Conservation (phyloP, 2,113 vertebrate genomes). For the Mustela lutreola region DNA sequence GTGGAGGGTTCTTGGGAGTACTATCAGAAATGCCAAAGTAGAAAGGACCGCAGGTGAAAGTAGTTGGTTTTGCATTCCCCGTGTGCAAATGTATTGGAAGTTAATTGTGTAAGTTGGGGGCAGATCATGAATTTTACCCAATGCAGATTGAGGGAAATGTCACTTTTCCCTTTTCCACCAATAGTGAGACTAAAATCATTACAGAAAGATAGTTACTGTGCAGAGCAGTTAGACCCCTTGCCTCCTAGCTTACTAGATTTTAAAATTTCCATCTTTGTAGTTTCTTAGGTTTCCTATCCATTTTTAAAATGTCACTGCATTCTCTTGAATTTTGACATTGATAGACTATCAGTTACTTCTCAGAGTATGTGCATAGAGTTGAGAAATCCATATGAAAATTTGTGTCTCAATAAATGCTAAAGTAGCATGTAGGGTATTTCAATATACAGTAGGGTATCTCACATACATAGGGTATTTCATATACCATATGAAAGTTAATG, state of each 20-base stretch:
- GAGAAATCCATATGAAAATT: conserved; percentile 35
- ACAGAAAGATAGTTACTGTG: neutral
- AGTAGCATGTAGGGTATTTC: neutral
- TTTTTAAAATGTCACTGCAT: conserved; percentile 24
- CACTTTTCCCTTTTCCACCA: neutral
- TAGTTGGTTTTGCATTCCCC: conserved; percentile 28
- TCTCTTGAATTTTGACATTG: conserved; percentile 47
- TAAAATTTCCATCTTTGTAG: neutral
- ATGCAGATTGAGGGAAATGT: neutral
- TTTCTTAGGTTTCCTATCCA: conserved; percentile 43
- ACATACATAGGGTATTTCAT: neutral
- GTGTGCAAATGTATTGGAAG: neutral
- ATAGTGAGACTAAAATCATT: neutral
- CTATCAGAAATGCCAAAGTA: conserved; percentile 45
- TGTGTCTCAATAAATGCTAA: conserved; percentile 3
- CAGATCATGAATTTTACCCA: conserved; percentile 8
- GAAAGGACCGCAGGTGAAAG: neutral
- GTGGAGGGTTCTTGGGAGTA: neutral
- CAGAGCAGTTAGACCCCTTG: neutral
- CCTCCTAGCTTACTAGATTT: neutral
- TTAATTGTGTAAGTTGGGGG: conserved; percentile 22
- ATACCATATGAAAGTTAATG: neutral
- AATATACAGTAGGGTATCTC: neutral
- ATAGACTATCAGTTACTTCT: conserved; percentile 30
- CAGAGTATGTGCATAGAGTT: neutral